phyloP scores from a whole-genome alignment of 2,113 vertebrate species.

The Psittacara wagleri region DNA sequence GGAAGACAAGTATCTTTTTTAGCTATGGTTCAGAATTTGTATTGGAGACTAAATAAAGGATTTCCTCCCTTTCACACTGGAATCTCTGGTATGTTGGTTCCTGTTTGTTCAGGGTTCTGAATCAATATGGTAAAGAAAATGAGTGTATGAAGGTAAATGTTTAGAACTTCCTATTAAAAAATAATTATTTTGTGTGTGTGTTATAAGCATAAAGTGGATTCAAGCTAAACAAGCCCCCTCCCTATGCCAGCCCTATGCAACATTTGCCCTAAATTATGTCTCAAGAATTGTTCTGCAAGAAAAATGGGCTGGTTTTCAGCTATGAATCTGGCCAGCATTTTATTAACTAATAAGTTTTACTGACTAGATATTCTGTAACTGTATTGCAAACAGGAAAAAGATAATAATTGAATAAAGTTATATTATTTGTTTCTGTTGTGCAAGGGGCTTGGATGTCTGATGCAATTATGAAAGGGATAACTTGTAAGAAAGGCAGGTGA shows the following conservation, averaged over 20 bases:
- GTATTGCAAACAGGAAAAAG: neutral
- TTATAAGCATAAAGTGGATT: neutral
- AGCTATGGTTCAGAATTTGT: conserved; percentile 23
- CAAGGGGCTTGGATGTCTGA: neutral
- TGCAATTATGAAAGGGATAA: neutral
- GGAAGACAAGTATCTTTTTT: neutral
- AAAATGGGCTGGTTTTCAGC: neutral
- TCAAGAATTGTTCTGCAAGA: neutral
- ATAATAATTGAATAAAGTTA: neutral
- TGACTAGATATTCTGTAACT: neutral
- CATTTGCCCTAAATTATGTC: neutral
- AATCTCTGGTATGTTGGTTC: conserved; percentile 65
- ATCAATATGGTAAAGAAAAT: conserved; percentile 50
- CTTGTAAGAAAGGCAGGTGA: neutral
- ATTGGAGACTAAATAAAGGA: conserved; percentile 64
- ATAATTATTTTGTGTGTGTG: neutral
- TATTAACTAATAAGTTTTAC: neutral
- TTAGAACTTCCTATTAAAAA: neutral
- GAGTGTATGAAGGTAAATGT: neutral
- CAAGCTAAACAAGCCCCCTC: neutral
- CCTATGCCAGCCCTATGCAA: neutral
- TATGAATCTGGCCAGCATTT: neutral
- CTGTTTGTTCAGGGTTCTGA: conserved; percentile 39
- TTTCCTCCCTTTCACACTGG: conserved; percentile 65
- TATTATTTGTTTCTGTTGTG: neutral